Conservation (phyloP, 2,113 vertebrate genomes). For the Suricata suricatta region DNA sequence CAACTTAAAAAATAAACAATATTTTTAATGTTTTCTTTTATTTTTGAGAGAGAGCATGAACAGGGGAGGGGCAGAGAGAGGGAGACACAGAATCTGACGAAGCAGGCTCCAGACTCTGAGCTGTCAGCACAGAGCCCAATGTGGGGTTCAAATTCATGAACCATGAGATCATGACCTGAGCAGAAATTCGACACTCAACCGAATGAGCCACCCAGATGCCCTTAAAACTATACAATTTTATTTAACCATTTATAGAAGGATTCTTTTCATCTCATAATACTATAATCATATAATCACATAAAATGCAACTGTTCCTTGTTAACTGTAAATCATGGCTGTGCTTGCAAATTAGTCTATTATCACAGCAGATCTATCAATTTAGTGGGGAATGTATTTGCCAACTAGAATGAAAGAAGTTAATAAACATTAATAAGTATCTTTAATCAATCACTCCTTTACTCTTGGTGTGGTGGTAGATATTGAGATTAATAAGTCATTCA, state of each 20-base stretch:
- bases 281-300: conserved; percentile 43
- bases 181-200: no score
- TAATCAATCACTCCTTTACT: conserved; percentile 58
- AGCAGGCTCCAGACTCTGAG: no score
- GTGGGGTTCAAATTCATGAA: no score
- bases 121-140: no score
- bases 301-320: conserved; percentile 45
- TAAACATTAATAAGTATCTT: conserved; percentile 64
- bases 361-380: conserved; percentile 59
- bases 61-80: no score
- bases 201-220: not conserved
- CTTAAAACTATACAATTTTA: conserved; percentile 34
- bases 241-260: conserved; percentile 17
- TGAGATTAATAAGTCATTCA: conserved; percentile 12
- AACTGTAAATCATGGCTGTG: conserved; percentile 62
- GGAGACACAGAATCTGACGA: no score
- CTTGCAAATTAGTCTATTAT: conserved; percentile 72
- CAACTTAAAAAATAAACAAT: no score
- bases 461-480: not conserved
- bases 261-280: conserved; percentile 41
- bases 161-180: no score
- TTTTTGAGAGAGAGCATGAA: no score
- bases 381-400: conserved; percentile 43
- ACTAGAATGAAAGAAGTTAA: conserved; percentile 58
- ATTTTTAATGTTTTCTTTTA: no score